These are phyloP conservation scores for Antheraea pernyi DNA, from an alignment of 1,140 invertebrate genomes.

Conservation along the genomic window DNA sequence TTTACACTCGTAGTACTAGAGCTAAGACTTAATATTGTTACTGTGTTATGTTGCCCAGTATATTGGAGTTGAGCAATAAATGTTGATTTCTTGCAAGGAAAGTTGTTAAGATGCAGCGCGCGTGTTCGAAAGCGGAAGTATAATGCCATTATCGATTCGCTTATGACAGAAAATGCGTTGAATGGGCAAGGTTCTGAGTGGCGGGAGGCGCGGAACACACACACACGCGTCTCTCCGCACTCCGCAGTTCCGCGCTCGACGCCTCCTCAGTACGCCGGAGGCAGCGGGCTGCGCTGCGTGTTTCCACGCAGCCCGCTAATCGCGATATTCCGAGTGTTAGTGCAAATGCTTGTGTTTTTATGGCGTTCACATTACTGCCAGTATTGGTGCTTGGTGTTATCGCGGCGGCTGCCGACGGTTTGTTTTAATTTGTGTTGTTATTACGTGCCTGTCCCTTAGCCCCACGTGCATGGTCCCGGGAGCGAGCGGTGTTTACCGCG, in stretches of 20 bases:
- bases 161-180: constrained; percentile 77
- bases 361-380: constrained; percentile 73
- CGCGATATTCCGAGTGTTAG: constrained; percentile 52
- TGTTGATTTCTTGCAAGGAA: neutral
- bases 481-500: constrained; percentile 62
- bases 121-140: constrained; percentile 70
- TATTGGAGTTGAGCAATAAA: neutral
- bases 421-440: constrained; percentile 45
- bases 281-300: constrained; percentile 69
- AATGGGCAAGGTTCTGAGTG: constrained; percentile 59
- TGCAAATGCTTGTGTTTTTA: constrained; percentile 77
- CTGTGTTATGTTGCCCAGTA: too few species aligned
- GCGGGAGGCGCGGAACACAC: neutral
- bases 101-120: constrained; percentile 55
- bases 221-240: constrained; percentile 17
- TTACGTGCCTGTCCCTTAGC: constrained; percentile 21
- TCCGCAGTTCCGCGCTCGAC: constrained; percentile 23
- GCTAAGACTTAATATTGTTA: too few species aligned
- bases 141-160: constrained; percentile 77
- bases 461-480: constrained; percentile 56
- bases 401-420: constrained; percentile 69
- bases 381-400: constrained; percentile 71
- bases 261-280: constrained; percentile 57
- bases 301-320: constrained; percentile 64
- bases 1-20: too few species aligned